Conservation (phyloP, 2,113 vertebrate genomes). For the Paramisgurnus dabryanus region DNA sequence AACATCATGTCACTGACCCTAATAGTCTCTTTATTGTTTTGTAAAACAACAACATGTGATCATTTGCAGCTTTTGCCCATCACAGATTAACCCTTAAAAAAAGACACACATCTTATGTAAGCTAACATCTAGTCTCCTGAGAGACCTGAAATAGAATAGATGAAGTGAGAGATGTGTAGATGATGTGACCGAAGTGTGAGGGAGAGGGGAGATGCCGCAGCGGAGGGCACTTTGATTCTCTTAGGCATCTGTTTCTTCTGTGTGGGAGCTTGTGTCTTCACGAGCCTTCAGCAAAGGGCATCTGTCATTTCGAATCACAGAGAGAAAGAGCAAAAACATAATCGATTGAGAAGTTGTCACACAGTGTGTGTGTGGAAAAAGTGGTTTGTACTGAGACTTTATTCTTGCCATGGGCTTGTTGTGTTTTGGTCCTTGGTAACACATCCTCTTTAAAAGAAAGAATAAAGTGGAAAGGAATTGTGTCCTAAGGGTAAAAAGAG, state of each 20-base stretch:
- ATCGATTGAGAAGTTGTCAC: conserved; percentile 49
- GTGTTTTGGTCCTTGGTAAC: neutral
- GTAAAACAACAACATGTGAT: no score
- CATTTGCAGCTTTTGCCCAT: no score
- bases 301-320: conserved; percentile 51
- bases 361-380: conserved; percentile 16
- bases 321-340: conserved; percentile 46
- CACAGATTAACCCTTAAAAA: neutral
- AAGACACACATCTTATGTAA: neutral
- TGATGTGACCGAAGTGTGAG: conserved; percentile 3
- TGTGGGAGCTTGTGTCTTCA: conserved; percentile 32
- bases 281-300: conserved; percentile 44
- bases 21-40: no score
- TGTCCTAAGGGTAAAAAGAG: neutral
- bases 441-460: neutral
- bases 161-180: neutral
- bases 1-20: no score
- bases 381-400: neutral
- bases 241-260: conserved; percentile 44
- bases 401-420: conserved; percentile 7
- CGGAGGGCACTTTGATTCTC: conserved; percentile 15
- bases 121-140: neutral
- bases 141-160: conserved; percentile 6
- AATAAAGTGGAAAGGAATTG: neutral
- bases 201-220: neutral